A percentile compares a stretch with the other conserved stretches of the same genome.
These are phyloP conservation scores for Serinus canaria DNA, from an alignment of 2,113 vertebrate species.

Conservation along the genomic window DNA sequence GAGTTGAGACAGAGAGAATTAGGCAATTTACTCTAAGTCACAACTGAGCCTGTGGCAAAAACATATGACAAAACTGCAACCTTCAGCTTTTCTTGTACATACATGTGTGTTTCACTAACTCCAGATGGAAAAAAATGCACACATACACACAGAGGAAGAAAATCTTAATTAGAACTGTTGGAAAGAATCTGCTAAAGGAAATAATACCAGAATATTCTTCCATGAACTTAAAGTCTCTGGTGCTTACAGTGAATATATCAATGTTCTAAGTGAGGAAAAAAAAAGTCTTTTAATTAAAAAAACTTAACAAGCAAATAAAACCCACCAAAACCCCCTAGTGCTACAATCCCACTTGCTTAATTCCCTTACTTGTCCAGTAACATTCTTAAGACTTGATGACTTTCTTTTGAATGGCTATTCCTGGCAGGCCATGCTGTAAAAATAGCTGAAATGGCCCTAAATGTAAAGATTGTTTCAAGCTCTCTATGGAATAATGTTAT, in stretches of 20 bases:
- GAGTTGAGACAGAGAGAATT: slow-evolving; percentile 18
- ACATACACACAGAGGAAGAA: neutral
- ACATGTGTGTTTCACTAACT: neutral
- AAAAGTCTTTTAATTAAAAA: neutral
- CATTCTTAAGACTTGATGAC: neutral
- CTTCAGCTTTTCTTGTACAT: slow-evolving; percentile 50
- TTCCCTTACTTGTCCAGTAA: neutral
- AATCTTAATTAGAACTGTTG: neutral
- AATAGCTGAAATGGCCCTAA: neutral
- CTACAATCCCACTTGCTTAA: neutral
- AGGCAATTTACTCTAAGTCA: slow-evolving; percentile 24
- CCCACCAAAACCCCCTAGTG: accelerated
- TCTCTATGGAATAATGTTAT: neutral
- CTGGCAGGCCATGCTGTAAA: neutral
- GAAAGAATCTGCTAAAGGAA: slow-evolving; percentile 14
- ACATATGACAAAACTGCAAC: slow-evolving; percentile 37
- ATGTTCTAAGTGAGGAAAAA: neutral
- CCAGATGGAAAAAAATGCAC: slow-evolving; percentile 20
- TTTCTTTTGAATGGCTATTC: neutral
- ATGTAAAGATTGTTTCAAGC: neutral
- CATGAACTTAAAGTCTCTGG: neutral
- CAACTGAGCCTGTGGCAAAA: slow-evolving; percentile 12
- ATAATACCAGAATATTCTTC: neutral
- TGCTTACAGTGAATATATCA: neutral
- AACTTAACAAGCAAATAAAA: neutral